These are phyloP conservation scores for Phalloptychus januarius DNA, from an alignment of 2,797 vertebrate species.

Conservation along the genomic window DNA sequence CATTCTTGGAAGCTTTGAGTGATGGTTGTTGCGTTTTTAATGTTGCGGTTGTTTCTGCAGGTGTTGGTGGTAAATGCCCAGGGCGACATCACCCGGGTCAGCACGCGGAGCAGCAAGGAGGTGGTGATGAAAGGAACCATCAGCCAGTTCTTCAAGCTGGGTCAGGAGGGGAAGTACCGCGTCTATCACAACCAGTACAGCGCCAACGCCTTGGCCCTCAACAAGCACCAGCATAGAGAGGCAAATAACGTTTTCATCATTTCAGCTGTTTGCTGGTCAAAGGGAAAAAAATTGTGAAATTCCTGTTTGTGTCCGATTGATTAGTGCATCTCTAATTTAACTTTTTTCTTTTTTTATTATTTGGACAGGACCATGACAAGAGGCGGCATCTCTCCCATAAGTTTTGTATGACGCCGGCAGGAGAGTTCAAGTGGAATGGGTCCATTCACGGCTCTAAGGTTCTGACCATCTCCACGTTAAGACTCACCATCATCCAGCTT, in stretches of 20 bases:
- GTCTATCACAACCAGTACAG: conserved; percentile 98
- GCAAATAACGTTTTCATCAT: conserved; percentile 36
- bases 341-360: conserved; percentile 43
- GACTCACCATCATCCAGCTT: conserved; percentile 96
- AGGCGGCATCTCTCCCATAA: conserved; percentile 96
- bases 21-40: neutral
- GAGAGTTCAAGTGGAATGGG: conserved; percentile 99
- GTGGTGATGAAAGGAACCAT: conserved; percentile 90
- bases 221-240: conserved; percentile 98
- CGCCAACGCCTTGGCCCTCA: conserved; percentile 91
- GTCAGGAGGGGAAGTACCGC: conserved; percentile 96
- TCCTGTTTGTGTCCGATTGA: neutral
- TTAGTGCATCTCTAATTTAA: neutral
- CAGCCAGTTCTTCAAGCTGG: conserved; percentile 92
- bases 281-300: neutral
- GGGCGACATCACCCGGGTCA: conserved; percentile 91
- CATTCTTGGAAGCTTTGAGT: neutral
- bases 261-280: neutral
- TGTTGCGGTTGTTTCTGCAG: conserved; percentile 65
- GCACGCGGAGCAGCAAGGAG: conserved; percentile 85
- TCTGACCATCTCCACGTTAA: conserved; percentile 93
- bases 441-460: conserved; percentile 95
- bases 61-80: conserved; percentile 91
- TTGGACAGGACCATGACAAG: conserved; percentile 93
- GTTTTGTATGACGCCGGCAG: conserved; percentile 95